Conservation (phyloP, 2,797 vertebrate species). For the Microhierax caerulescens region DNA sequence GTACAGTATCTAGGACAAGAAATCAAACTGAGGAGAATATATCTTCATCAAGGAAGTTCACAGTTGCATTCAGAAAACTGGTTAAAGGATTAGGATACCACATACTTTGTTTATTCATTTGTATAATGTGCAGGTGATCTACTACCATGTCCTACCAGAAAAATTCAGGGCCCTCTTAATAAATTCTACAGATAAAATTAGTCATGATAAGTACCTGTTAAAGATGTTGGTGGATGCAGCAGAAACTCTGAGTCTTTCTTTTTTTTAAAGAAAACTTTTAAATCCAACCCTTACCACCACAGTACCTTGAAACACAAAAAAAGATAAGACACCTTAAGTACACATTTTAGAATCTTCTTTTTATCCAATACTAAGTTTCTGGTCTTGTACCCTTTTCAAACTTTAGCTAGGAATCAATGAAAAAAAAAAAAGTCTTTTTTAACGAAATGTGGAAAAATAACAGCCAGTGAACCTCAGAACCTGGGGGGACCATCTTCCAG, state of each 20-base stretch:
- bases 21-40: neutral
- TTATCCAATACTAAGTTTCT: neutral
- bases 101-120: neutral
- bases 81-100: neutral
- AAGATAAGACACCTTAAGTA: neutral
- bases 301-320: neutral
- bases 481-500: neutral
- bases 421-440: neutral
- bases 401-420: neutral
- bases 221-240: neutral
- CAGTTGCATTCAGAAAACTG: neutral
- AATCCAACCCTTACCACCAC: neutral
- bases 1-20: neutral
- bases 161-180: neutral
- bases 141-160: neutral
- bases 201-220: neutral
- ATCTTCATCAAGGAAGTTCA: neutral
- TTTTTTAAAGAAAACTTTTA: neutral
- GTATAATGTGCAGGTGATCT: neutral
- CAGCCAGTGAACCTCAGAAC: neutral
- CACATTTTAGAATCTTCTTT: neutral
- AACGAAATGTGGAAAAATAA: neutral
- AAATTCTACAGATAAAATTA: neutral
- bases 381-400: neutral
- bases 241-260: neutral